These are phyloP conservation scores for Carlito syrichta DNA, from an alignment of 2,113 vertebrate genomes.

Conservation along the genomic window DNA sequence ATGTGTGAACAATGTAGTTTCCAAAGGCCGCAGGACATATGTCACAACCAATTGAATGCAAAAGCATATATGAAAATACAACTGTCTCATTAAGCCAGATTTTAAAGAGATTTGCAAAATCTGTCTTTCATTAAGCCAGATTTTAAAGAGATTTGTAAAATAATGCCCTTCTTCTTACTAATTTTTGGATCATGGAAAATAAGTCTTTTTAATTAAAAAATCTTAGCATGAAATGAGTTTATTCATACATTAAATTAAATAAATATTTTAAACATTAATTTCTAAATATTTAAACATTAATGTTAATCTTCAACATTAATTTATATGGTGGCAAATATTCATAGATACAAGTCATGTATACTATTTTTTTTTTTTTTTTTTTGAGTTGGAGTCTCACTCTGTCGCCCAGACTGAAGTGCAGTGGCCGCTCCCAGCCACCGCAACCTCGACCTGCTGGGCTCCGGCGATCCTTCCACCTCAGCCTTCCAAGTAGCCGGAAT, in stretches of 20 bases:
- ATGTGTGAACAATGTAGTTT: background rate
- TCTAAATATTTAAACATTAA: no score
- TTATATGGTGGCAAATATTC: background rate
- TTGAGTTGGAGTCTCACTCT: no score
- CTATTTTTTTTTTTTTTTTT: no score
- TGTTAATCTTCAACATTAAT: background rate
- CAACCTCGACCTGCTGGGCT: no score
- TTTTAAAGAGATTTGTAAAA: background rate
- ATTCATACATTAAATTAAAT: background rate
- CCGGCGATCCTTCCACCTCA: no score
- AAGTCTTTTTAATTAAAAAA: background rate
- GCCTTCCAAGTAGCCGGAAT: no score
- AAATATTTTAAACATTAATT: background rate
- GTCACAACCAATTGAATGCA: background rate
- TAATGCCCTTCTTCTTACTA: background rate
- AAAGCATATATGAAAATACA: background rate
- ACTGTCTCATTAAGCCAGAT: background rate
- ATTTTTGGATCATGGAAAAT: background rate
- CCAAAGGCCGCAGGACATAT: background rate
- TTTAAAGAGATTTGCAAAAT: background rate
- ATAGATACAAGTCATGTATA: background rate
- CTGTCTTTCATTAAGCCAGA: background rate
- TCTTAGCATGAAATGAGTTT: background rate
- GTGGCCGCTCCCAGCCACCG: no score
- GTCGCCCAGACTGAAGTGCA: no score